Percentiles rank a stretch among this genome's conserved stretches.
Evolutionary conservation across 1,140 invertebrate genomes (phyloP).

Genomic region (Tribolium madens): DNA sequence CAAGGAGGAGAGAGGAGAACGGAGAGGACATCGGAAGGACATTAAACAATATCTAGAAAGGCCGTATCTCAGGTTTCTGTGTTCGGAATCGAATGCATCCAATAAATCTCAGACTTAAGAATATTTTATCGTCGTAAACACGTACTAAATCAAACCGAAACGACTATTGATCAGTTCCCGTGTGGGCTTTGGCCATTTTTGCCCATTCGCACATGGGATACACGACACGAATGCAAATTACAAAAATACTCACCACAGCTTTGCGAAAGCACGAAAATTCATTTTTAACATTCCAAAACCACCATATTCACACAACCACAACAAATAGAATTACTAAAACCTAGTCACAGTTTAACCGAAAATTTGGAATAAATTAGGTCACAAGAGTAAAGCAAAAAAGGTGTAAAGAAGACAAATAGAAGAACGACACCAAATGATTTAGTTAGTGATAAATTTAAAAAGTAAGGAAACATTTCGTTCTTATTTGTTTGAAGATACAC

Average conservation of each 20-base stretch:
- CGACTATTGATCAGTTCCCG: conserved; percentile 49
- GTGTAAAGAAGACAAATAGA: too few species aligned
- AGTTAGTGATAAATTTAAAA: too few species aligned
- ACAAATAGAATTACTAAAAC: too few species aligned
- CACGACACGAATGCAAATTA: not conserved
- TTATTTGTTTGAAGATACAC: too few species aligned
- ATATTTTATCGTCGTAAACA: conserved; percentile 53
- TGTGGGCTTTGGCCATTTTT: conserved; percentile 39
- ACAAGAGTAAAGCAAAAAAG: too few species aligned
- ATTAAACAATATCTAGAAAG: conserved; percentile 39
- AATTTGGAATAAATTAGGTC: too few species aligned
- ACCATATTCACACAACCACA: too few species aligned
- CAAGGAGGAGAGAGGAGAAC: conserved; percentile 1
- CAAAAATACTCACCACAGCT: not conserved
- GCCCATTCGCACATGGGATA: not conserved
- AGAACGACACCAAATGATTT: too few species aligned
- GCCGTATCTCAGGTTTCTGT: conserved; percentile 37
- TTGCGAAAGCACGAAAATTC: not conserved
- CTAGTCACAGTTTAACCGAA: too few species aligned
- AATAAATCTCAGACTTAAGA: conserved; percentile 48
- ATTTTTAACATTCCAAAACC: too few species aligned
- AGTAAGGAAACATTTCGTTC: too few species aligned
- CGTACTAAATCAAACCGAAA: conserved; percentile 51
- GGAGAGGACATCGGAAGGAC: conserved; percentile 36
- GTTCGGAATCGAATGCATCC: conserved; percentile 48